These are phyloP conservation scores for Plumapathes pennacea DNA, from an alignment of 92 coral and sea anemone species.

Conservation along the genomic window DNA sequence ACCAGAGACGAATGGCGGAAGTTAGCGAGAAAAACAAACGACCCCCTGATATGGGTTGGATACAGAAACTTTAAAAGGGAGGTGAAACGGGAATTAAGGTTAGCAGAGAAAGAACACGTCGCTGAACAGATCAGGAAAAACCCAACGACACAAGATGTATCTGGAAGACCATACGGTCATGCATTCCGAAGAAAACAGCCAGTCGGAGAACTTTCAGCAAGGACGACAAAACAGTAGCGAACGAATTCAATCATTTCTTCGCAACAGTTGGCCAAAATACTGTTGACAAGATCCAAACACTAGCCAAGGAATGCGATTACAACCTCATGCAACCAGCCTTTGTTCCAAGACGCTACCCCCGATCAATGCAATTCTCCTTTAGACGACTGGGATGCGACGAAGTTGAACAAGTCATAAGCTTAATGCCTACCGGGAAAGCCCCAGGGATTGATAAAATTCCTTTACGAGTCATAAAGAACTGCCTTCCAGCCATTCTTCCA, in stretches of 20 bases:
- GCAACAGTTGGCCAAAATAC: slow-evolving; percentile 28
- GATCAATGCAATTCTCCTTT: slow-evolving; percentile 17
- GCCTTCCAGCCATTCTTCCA: slow-evolving; percentile 23
- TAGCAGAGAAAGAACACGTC: slow-evolving; percentile 14
- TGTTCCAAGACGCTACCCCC: slow-evolving; percentile 13
- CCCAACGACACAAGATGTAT: slow-evolving; percentile 30
- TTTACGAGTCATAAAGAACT: slow-evolving; percentile 17
- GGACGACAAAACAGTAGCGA: slow-evolving; percentile 20
- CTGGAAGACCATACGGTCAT: slow-evolving; percentile 35
- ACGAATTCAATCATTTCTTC: slow-evolving; percentile 10
- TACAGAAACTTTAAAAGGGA: slow-evolving; percentile 29
- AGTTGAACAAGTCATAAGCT: slow-evolving; percentile 8
- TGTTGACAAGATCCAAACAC: slow-evolving; percentile 4
- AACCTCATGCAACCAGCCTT: slow-evolving; percentile 3
- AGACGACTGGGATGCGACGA: slow-evolving; percentile 8
- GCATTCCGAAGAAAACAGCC: slow-evolving; percentile 10
- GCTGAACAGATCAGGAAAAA: slow-evolving; percentile 25
- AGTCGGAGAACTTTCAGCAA: slow-evolving; percentile 21
- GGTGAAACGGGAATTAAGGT: slow-evolving; percentile 18
- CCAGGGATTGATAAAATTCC: slow-evolving; percentile 27
- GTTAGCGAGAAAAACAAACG: slow-evolving; percentile 19
- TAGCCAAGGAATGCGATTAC: slow-evolving; percentile 26
- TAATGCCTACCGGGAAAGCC: slow-evolving; percentile 15
- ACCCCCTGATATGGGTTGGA: slow-evolving; percentile 30
- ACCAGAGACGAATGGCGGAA: slow-evolving; percentile 36